Conservation (phyloP, 2,888 invertebrate genomes). For the Ditylenchus weischeri region DNA sequence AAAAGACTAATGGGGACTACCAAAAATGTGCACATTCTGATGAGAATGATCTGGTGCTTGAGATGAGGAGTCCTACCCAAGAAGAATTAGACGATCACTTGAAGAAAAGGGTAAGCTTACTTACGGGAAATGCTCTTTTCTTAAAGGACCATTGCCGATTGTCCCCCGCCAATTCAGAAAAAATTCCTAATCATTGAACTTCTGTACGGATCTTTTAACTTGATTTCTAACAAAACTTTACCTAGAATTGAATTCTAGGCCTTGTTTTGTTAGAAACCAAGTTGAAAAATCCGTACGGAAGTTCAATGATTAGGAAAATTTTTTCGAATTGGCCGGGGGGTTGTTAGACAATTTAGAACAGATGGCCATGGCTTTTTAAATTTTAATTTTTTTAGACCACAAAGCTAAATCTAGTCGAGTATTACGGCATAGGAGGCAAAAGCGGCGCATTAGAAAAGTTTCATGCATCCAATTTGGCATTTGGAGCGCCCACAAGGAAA, state of each 20-base stretch:
- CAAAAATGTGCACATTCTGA: constrained; percentile 29
- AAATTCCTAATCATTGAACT: no score
- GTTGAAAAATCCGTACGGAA: no score
- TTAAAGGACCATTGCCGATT: no score
- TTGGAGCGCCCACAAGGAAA: not conserved
- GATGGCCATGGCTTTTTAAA: no score
- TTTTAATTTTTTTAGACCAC: constrained; percentile 14
- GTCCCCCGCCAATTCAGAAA: no score
- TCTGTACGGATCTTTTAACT: no score
- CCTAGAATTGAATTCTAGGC: no score
- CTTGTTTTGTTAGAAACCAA: no score
- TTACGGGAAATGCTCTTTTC: not conserved
- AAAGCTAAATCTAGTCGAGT: constrained; percentile 31
- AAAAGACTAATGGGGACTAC: constrained; percentile 28
- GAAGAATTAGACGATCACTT: constrained; percentile 30
- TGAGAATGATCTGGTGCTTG: constrained; percentile 17
- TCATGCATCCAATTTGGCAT: not conserved
- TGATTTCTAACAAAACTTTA: no score
- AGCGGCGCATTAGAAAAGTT: constrained; percentile 12
- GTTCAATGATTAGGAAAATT: no score
- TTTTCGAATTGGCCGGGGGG: no score
- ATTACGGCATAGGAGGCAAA: constrained; percentile 31
- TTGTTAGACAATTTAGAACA: constrained; percentile 7
- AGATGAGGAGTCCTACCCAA: constrained; percentile 29
- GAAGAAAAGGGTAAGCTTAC: constrained; percentile 26